Evolutionary conservation across 2,888 invertebrate species (phyloP).

Genomic region (Sepioteuthis lessoniana): DNA sequence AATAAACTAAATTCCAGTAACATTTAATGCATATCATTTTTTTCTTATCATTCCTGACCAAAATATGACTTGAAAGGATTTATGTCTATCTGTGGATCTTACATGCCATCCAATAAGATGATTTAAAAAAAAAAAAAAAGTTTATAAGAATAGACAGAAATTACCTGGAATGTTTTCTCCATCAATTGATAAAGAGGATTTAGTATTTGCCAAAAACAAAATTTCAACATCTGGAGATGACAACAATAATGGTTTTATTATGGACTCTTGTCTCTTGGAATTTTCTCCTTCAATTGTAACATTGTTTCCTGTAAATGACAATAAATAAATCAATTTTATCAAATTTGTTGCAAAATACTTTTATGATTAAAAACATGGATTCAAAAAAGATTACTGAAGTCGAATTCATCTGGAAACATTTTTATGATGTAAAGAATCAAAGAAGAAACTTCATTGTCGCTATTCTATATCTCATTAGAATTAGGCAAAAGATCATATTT

Average conservation of each 20-base stretch:
- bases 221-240: conserved; percentile 38
- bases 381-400: background rate
- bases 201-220: conserved; percentile 44
- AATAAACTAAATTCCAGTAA: no score
- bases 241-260: background rate
- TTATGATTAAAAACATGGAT: background rate
- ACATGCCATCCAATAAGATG: background rate
- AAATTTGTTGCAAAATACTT: background rate
- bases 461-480: no score
- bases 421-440: background rate
- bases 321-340: background rate
- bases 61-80: no score
- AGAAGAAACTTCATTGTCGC: no score
- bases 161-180: conserved; percentile 40
- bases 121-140: no score
- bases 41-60: no score
- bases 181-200: conserved; percentile 5
- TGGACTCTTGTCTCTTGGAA: background rate
- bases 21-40: no score
- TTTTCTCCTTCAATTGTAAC: conserved; percentile 38
- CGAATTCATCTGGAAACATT: background rate
- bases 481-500: no score
- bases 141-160: background rate
- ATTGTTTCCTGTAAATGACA: background rate
- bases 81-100: no score